Conservation (phyloP, 2,113 vertebrate species). For the Pluvialis apricaria region DNA sequence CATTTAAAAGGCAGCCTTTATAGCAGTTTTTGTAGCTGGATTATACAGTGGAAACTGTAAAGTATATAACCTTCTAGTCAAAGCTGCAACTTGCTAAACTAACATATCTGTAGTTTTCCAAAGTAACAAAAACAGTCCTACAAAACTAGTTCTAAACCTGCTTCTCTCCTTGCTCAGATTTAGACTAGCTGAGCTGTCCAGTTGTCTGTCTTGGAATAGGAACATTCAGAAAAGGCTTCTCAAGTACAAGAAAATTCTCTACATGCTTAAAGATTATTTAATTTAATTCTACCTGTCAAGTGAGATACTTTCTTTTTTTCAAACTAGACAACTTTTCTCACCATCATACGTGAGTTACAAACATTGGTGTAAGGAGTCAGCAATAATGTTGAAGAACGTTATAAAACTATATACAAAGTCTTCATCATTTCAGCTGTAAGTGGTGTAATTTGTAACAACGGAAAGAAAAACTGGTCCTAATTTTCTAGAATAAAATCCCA, state of each 20-base stretch:
- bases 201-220: conserved; percentile 17
- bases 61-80: not conserved
- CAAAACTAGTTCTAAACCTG: conserved; percentile 42
- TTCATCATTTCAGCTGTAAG: not conserved
- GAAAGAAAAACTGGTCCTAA: not conserved
- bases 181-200: conserved; percentile 43
- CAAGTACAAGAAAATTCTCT: conserved; percentile 51
- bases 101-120: conserved; percentile 42
- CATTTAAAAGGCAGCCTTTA: not conserved
- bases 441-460: not conserved
- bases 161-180: conserved; percentile 12
- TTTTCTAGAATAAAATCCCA: not conserved
- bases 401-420: not conserved
- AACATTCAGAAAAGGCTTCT: conserved; percentile 56
- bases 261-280: conserved; percentile 48
- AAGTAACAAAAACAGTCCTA: conserved; percentile 45
- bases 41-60: not conserved
- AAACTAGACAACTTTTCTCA: not conserved
- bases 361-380: not conserved
- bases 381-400: not conserved
- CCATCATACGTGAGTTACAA: not conserved
- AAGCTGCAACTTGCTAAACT: conserved; percentile 30
- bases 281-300: conserved; percentile 61
- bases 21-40: not conserved
- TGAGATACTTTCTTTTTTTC: conserved; percentile 35